Base-by-base conservation (phyloP, 1,140 invertebrate genomes). In the Hylaeus volcanicus region DNA sequence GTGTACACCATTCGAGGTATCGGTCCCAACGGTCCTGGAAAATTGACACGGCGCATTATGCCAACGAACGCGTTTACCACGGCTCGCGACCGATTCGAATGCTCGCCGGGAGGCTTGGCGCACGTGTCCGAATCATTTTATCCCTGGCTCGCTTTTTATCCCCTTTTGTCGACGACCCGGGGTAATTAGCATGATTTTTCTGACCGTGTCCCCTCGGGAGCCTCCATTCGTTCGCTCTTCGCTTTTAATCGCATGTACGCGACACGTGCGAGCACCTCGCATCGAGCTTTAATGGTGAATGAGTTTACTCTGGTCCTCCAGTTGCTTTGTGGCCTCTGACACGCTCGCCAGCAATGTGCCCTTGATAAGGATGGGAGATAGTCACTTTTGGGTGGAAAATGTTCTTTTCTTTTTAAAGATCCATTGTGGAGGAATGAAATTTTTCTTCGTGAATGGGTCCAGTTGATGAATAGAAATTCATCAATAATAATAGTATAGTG, bases 41-140 rank as follows among this genome's bases (percentile, higher is more conserved):
- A 80, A 80, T 74, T 68, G 72, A 74, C 79, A 75, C 60, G 37
- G 48, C 55, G 79, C n/a, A 75, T 80, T 80, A 80, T 80, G 73
- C 55, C 72, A 75, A 80, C 75, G 79, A 75, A 61, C 51, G 64
- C 73, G 64, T 60, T 75, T 61, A 53, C 56, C 68, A 43, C 48
- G 63, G 11, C 53, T 37, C 45, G 61, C 55, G 6, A 1, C 45
- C 39, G 37, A 14, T 74, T 65, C 26, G 6, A 68, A 80, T 61
- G 48, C 45, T 51, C 71, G 37, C 15, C 1, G 63, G 37, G 53
- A 61, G 41, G 6, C 26, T 61, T 53, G 15, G 1, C 58, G 55
- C 51, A 15, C 43, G 66, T 37, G 70, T 53, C 64, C 70, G 26
- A 51, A 37, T 79, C 43, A 60, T 75, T 75, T 51, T 48, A 39